These are phyloP conservation scores for Petrosia ficiformis DNA, from an alignment of 37 sponge, comb jelly and placozoan genomes.

Conservation along the genomic window DNA sequence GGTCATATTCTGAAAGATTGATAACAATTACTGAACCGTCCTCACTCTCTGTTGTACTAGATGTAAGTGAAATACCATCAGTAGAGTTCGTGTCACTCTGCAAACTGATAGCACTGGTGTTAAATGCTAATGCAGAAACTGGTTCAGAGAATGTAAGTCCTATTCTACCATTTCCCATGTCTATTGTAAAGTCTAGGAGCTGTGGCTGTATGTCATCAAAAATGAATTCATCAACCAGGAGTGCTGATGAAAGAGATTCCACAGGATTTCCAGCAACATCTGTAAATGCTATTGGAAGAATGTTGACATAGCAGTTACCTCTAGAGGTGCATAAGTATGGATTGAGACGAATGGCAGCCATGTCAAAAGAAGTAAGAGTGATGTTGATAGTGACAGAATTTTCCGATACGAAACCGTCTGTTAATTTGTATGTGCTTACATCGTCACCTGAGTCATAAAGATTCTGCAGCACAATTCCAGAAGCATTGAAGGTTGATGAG, in stretches of 20 bases:
- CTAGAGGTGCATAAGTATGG: slow-evolving; percentile 70
- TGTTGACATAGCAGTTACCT: slow-evolving; percentile 73
- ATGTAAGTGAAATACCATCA: slow-evolving; percentile 45
- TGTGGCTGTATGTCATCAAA: slow-evolving; percentile 60
- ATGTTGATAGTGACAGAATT: slow-evolving; percentile 40
- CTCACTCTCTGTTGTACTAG: slow-evolving; percentile 38
- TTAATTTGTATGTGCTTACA: slow-evolving; percentile 22
- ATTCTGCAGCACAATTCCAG: slow-evolving; percentile 61
- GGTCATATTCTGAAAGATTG: slow-evolving; percentile 54
- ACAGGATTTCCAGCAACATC: slow-evolving; percentile 70
- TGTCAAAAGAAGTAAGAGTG: slow-evolving; percentile 55
- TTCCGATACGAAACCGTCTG: slow-evolving; percentile 32
- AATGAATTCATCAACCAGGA: slow-evolving; percentile 48
- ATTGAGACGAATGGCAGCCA: slow-evolving; percentile 56
- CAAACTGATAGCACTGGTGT: slow-evolving; percentile 52
- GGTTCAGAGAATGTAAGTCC: slow-evolving; percentile 81
- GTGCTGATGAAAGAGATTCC: slow-evolving; percentile 18
- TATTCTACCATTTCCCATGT: slow-evolving; percentile 44
- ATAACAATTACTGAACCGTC: slow-evolving; percentile 50
- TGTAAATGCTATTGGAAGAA: slow-evolving; percentile 40
- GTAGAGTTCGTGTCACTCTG: slow-evolving; percentile 10
- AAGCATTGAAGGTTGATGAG: slow-evolving; percentile 43
- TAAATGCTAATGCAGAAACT: slow-evolving; percentile 44
- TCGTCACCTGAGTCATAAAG: slow-evolving; percentile 46
- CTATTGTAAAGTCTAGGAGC: slow-evolving; percentile 66